Percentiles rank a stretch among this genome's conserved stretches.
Conservation (phyloP, 2,888 invertebrate species). For the Lasioglossum lativentre region DNA sequence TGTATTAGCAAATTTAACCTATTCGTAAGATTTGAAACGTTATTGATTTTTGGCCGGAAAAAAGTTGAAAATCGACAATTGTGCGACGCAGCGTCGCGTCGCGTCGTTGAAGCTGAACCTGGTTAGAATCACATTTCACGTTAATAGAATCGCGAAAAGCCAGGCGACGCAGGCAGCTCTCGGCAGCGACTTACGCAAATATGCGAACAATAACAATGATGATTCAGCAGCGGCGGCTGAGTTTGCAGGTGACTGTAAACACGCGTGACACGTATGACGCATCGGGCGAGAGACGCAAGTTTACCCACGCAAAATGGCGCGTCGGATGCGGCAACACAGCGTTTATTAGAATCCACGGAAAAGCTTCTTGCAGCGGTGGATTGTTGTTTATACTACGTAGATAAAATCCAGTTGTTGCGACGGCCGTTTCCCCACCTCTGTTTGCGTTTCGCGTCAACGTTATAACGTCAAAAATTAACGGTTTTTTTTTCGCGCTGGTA, state of each 20-base stretch:
- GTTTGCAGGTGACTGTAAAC: slow-evolving; percentile 31
- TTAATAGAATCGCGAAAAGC: slow-evolving; percentile 17
- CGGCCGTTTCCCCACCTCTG: neutral
- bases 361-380: slow-evolving; percentile 9
- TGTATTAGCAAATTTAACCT: too few species aligned
- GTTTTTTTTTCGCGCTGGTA: neutral
- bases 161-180: neutral
- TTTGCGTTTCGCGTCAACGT: neutral
- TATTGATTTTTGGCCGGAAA: too few species aligned
- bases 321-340: neutral
- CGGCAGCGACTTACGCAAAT: slow-evolving; percentile 29
- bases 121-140: slow-evolving; percentile 38
- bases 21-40: too few species aligned
- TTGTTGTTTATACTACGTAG: slow-evolving; percentile 2
- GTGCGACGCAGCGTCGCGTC: neutral
- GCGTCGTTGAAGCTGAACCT: neutral
- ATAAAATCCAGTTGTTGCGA: neutral
- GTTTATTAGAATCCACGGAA: slow-evolving; percentile 16
- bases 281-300: slow-evolving; percentile 25
- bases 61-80: neutral
- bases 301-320: slow-evolving; percentile 12
- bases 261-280: slow-evolving; percentile 4
- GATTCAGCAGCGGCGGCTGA: slow-evolving; percentile 23
- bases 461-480: neutral
- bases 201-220: slow-evolving; percentile 39